Evolutionary conservation across 2,113 vertebrate genomes (phyloP), one percentile per base, ranked within the genome.

Genomic region (Rhabdomys dilectus): DNA sequence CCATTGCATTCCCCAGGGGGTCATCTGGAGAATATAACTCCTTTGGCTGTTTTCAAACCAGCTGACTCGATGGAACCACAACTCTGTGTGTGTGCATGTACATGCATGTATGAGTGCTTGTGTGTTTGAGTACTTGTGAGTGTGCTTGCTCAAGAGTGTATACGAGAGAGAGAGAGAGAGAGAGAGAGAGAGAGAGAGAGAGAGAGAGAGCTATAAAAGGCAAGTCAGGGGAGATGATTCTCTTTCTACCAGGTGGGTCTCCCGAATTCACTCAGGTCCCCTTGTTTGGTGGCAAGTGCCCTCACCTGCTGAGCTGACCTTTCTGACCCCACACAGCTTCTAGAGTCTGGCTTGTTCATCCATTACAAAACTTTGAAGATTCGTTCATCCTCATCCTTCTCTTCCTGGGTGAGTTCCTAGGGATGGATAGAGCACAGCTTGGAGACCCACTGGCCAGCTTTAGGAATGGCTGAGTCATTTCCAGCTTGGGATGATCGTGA

Each of bases 21-120:
- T 94, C 60, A 70, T 93, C 89, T 95, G 86, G 81, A 91, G 78
- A 90, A 81, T 93, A 64, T 62, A 62, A 91, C 66, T 91, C 56
- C 68, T 48, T 75, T 6, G 68, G 42, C 58, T 64, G 70, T 22
- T 72, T 91, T 91, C 82, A 56, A 21, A 90, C 5, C 53, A 96
- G 87, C 94, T 96, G 88, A 94, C 42, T 88, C 16, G 0, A 15
- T 3, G 7, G 26, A 64, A 31, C 60, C 24, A 84, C 56, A 42
- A 39, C 24, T 81, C 5, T 82, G 34, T 39, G 80, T 24, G 2
- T 58, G 34, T 3, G 53, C 1, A 5, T 12, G 29, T 77, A 10
- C 36, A 16, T 53, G 34, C 10, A 19, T 22, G 45, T 34, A 29
- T 34, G 16, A 1, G 29, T 24, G 31, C 60, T 62, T 34, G 34